phyloP scores from a whole-genome alignment of 2,888 invertebrate species.

The Thecocarcelia acutangulata region DNA sequence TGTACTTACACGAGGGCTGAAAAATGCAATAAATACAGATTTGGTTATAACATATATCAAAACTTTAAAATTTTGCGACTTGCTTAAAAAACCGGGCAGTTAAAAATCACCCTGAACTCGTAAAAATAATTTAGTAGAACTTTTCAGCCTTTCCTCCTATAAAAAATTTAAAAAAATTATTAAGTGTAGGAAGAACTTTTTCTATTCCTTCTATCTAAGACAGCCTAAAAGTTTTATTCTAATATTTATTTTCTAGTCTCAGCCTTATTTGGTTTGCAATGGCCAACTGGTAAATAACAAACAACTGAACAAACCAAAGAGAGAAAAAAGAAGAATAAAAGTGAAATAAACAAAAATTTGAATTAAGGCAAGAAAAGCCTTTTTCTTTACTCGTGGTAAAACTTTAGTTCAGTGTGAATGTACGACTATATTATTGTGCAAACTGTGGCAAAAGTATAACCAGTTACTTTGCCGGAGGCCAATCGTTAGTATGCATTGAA shows the following conservation, averaged over 20 bases:
- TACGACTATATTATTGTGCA: neutral
- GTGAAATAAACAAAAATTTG: neutral
- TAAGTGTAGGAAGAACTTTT: conserved; percentile 10
- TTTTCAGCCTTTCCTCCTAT: conserved; percentile 6
- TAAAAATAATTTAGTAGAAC: too few species aligned
- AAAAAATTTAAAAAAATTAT: neutral
- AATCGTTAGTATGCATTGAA: conserved; percentile 71
- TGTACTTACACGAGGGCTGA: too few species aligned
- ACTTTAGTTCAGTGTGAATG: neutral
- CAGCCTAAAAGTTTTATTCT: conserved; percentile 20
- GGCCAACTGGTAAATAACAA: conserved; percentile 28
- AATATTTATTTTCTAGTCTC: conserved; percentile 6
- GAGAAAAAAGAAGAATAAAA: conserved; percentile 1
- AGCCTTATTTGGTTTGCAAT: conserved; percentile 34
- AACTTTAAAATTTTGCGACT: too few species aligned
- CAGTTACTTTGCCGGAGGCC: conserved; percentile 56
- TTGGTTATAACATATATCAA: too few species aligned
- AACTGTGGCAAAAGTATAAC: conserved; percentile 16
- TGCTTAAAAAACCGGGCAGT: too few species aligned
- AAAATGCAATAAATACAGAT: too few species aligned
- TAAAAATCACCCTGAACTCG: too few species aligned
- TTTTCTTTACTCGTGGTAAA: neutral
- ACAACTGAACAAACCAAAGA: conserved; percentile 2
- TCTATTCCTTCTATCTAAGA: neutral
- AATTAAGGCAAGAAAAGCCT: conserved; percentile 17